Evolutionary conservation across 2,888 invertebrate species (phyloP).

Genomic region (Odontomyia ornata): DNA sequence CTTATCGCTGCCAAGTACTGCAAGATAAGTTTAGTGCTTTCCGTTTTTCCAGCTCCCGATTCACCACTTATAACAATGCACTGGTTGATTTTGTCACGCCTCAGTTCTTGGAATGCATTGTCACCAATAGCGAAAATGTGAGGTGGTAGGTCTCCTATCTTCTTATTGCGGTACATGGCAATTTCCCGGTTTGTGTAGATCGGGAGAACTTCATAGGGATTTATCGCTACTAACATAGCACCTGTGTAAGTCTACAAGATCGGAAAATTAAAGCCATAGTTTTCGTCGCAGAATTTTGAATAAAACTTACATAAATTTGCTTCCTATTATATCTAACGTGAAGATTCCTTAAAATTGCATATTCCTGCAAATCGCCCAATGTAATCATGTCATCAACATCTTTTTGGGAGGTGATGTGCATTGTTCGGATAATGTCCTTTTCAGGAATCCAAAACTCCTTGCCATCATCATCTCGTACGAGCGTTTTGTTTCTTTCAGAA

Average conservation of each 20-base stretch:
- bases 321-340: conserved; percentile 88
- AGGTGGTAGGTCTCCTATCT: conserved; percentile 87
- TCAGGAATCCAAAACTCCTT: conserved; percentile 72
- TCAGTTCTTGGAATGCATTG: conserved; percentile 85
- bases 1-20: conserved; percentile 94
- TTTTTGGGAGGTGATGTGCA: conserved; percentile 80
- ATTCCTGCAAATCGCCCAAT: conserved; percentile 92
- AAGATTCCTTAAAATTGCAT: conserved; percentile 90
- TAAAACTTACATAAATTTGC: conserved; percentile 84
- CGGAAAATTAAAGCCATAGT: too few relatives aligned
- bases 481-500: conserved; percentile 77
- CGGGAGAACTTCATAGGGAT: conserved; percentile 93
- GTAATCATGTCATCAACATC: conserved; percentile 97
- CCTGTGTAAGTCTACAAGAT: conserved; percentile 88
- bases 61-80: conserved; percentile 97
- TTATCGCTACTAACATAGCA: conserved; percentile 92
- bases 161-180: conserved; percentile 80
- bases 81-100: conserved; percentile 79
- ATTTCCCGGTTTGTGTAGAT: conserved; percentile 93
- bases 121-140: conserved; percentile 97
- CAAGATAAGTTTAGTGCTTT: conserved; percentile 92
- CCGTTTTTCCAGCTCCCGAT: conserved; percentile 96
- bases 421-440: conserved; percentile 72
- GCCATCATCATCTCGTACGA: conserved; percentile 85
- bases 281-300: too few relatives aligned